Base-by-base conservation (phyloP, 2,888 invertebrate species). In the Scaptomyza caliginosa region DNA sequence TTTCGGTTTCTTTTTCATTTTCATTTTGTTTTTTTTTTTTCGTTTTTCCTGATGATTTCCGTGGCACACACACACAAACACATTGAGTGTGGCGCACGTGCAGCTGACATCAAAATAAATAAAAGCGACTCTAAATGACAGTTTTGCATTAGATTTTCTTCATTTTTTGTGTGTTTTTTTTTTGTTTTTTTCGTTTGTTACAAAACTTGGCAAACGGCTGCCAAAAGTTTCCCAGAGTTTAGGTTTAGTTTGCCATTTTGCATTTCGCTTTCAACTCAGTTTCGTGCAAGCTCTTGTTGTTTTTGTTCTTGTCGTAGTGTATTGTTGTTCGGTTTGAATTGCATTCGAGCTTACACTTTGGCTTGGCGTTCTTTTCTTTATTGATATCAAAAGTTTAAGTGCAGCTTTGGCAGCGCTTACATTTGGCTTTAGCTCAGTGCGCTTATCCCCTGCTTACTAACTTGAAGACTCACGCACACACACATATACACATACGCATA, bases 311-410 rank as follows among this genome's bases (percentile, higher is more conserved):
- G 30, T 42, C 36, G 46, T 32, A 4, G 21, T 21, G 13, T 26
- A 42, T 26, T 54, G 46, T 40, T 58, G 43, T 45, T 45, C 23
- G 42, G 43, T 55, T 51, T 45, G 62, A 43, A 56, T 74, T 69
- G 70, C 74, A 67, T 57, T 67, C 49, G 32, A 54, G 64, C 59
- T 62, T 64, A 74, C 58, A 58, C 52, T 60, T 71, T 63, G 50
- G 38, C 45, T 55, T 56, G 43, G 40, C 52, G 56, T 64, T 43
- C 57, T 50, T 48, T 62, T 48, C 63, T 54, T 75, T 86, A 85
- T 86, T 86, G 85, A 86, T 86, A 86, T 85, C 78, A 78, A 83
- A 82, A 82, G 87, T 84, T 82, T 82, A 82, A 82, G 85, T 85
- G 74, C 82, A 85, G 82, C 85, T 86, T 83, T 81, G 82, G 76